Percentiles rank a stretch among this genome's conserved stretches.
These are phyloP conservation scores for Melanostigma gelatinosum DNA, from an alignment of 2,113 vertebrate genomes.

Conservation along the genomic window DNA sequence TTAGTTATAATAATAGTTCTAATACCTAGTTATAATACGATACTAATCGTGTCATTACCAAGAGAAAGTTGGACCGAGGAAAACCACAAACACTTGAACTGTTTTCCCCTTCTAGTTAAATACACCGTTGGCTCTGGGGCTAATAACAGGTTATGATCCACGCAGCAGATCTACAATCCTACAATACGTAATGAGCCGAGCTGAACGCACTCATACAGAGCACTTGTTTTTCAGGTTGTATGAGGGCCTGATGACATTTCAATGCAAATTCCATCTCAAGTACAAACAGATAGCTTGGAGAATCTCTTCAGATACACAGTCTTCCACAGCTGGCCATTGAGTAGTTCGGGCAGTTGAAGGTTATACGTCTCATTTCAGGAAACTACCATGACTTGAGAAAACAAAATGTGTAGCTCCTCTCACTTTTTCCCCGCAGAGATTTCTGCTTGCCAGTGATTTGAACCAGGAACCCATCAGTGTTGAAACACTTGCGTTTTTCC, in stretches of 20 bases:
- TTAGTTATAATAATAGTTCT: too few relatives aligned
- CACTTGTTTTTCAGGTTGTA: neutral
- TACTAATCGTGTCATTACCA: neutral
- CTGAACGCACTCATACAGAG: neutral
- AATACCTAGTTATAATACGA: too few relatives aligned
- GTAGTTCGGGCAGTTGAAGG: too few relatives aligned
- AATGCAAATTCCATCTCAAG: neutral
- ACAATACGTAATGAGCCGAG: conserved; percentile 1
- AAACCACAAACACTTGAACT: neutral
- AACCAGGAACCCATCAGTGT: neutral
- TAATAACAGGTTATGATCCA: neutral
- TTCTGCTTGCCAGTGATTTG: neutral
- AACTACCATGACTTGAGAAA: too few relatives aligned
- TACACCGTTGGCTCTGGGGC: neutral
- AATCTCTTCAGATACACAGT: too few relatives aligned
- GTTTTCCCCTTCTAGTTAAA: neutral
- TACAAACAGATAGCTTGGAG: neutral
- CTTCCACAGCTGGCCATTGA: too few relatives aligned
- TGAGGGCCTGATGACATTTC: neutral
- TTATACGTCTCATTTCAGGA: too few relatives aligned
- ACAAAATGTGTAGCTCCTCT: too few relatives aligned
- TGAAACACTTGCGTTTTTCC: neutral
- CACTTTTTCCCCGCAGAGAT: neutral
- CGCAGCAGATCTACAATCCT: neutral
- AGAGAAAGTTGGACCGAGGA: neutral